Conservation (phyloP, 2,888 invertebrate genomes). For the Artemia sinica region DNA sequence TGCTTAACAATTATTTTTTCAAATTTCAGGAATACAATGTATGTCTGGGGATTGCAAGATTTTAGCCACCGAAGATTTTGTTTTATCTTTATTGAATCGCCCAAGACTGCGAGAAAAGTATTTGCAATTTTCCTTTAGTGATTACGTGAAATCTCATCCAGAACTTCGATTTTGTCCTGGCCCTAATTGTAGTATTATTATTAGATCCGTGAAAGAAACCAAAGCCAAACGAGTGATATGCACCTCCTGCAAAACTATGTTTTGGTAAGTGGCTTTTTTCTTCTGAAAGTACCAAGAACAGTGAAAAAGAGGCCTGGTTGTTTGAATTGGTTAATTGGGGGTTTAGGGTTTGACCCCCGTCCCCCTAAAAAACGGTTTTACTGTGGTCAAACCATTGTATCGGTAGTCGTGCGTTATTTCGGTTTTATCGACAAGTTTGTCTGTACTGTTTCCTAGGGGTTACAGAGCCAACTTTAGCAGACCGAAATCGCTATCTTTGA, state of each 20-base stretch:
- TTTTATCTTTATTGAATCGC: conserved; percentile 62
- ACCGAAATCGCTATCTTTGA: too few relatives aligned
- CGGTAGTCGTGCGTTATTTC: too few relatives aligned
- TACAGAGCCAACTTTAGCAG: too few relatives aligned
- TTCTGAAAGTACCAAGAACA: background rate
- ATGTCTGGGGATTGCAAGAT: conserved; percentile 91
- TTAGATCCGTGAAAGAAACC: conserved; percentile 55
- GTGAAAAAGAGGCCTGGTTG: too few relatives aligned
- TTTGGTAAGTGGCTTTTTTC: conserved; percentile 49
- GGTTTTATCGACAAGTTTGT: too few relatives aligned
- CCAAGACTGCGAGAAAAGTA: conserved; percentile 74
- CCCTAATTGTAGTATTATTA: conserved; percentile 77
- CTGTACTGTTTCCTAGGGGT: too few relatives aligned
- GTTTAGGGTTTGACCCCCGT: too few relatives aligned
- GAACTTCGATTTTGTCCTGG: conserved; percentile 84
- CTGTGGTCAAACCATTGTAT: too few relatives aligned
- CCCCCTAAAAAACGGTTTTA: too few relatives aligned
- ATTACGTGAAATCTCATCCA: conserved; percentile 85
- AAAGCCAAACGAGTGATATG: conserved; percentile 75
- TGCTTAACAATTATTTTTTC: conserved; percentile 12
- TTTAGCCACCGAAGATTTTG: conserved; percentile 89
- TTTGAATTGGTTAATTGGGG: too few relatives aligned
- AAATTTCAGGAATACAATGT: conserved; percentile 66
- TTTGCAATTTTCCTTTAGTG: conserved; percentile 85
- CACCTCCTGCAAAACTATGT: conserved; percentile 65